Base-by-base conservation (phyloP, 2,888 invertebrate genomes). In the Antheraea assamensis region DNA sequence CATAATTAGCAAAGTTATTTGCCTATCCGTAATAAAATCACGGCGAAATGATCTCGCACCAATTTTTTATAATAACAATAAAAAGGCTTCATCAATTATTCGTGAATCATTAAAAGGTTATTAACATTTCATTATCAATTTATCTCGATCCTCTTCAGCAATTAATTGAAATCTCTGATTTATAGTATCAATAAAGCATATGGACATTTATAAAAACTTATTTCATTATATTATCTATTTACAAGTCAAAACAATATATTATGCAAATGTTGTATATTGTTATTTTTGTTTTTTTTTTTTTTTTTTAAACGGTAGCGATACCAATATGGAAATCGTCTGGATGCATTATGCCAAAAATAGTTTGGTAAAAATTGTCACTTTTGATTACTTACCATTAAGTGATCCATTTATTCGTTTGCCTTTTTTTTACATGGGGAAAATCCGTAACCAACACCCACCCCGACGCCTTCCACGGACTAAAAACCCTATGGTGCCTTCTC, bases 181-280 rank as follows among this genome's bases (percentile, higher is more conserved):
- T 76, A 75, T 74, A 21, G 64, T 70, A 61, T 52, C 73, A 49
- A 78, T 75, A 75, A 76, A 77, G 73, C n/a, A 24, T 47, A 55
- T 35, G 52, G 71, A 68, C 30, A 64, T 64, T 68, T 70, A 73
- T 71, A 24, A 31, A 27, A 71, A 21, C 24, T 10, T 49, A 71
- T 19, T 49, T 49, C 24, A 71, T 71, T 52, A 30, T 30, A 24
- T 17, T 30, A 42, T 71, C 52, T 71, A 71, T 71, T 47, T 71
- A 52, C 31, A 71, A 27, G 58, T 24, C 58, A 24, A 58, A 58
- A 24, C 58, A 24, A 58, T 24, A 58, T 58, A 10, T 24, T 24
- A n/a, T 24, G 58, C n/a, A 24, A 10, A 13, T n/a, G 8, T 58
- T 24, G 10, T 55, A 55, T 42, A 42, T 13, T 42, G 19, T 52